Percentiles rank a stretch among this genome's conserved stretches.
Evolutionary conservation across 2,797 vertebrate genomes (phyloP).

Genomic region (Phoxinus dragarum): DNA sequence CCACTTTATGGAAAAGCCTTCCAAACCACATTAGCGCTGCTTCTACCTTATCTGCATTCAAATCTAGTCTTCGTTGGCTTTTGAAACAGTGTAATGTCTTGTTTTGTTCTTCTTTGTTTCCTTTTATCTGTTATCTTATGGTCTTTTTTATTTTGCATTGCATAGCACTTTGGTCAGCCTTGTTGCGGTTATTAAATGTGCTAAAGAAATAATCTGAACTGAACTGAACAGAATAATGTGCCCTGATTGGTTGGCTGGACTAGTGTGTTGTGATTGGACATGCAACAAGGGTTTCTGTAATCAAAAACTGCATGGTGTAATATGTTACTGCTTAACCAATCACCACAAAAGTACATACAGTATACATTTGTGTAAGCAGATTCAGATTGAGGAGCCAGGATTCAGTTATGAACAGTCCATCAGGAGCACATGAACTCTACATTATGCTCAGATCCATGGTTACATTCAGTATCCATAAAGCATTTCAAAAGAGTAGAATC

Average conservation of each 20-base stretch:
- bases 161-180: no score
- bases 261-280: not conserved
- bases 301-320: not conserved
- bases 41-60: no score
- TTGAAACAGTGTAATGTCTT: no score
- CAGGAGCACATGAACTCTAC: not conserved
- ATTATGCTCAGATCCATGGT: not conserved
- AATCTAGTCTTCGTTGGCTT: no score
- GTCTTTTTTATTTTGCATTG: no score
- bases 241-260: not conserved
- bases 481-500: conserved; percentile 17
- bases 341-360: not conserved
- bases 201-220: no score
- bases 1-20: no score
- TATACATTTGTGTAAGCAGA: not conserved
- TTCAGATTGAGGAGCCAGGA: not conserved
- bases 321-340: not conserved
- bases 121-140: no score
- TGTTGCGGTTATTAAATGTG: no score
- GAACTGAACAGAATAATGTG: no score
- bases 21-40: no score
- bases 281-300: not conserved
- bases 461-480: conserved; percentile 7
- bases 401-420: not conserved
- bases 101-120: no score